Percentiles rank a stretch among this genome's conserved stretches.
These are phyloP conservation scores for Drosophila biarmipes DNA, from an alignment of 1,140 invertebrate species.

Conservation along the genomic window DNA sequence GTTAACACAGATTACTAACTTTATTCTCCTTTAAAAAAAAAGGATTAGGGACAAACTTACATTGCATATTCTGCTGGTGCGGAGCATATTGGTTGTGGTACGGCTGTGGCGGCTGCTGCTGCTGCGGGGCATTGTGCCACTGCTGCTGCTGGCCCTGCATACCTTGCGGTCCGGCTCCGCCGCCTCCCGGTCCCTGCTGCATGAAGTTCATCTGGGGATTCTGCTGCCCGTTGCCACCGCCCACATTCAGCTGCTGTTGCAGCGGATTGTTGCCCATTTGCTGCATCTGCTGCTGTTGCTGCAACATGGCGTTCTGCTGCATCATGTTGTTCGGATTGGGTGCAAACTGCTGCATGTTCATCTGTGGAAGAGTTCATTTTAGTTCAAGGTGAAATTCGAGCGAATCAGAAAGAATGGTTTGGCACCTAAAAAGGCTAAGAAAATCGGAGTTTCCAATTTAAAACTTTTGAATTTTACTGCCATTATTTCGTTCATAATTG, in stretches of 20 bases:
- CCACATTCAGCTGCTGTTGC: slow-evolving; percentile 71
- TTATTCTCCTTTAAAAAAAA: background rate
- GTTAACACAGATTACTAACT: background rate
- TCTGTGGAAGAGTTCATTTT: slow-evolving; percentile 25
- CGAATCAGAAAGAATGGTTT: background rate
- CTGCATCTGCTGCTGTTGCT: slow-evolving; percentile 75
- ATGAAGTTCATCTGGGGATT: slow-evolving; percentile 80
- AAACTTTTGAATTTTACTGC: background rate
- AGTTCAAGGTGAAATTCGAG: background rate
- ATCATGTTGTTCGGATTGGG: slow-evolving; percentile 78
- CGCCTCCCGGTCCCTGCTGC: slow-evolving; percentile 63
- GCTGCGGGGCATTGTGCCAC: slow-evolving; percentile 71
- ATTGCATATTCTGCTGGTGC: slow-evolving; percentile 73
- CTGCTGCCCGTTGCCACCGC: slow-evolving; percentile 68
- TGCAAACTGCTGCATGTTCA: slow-evolving; percentile 79
- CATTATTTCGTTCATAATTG: background rate
- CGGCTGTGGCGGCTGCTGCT: slow-evolving; percentile 70
- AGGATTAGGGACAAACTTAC: slow-evolving; percentile 18
- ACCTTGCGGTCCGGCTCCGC: slow-evolving; percentile 57
- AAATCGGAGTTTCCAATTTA: background rate
- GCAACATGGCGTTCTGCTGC: slow-evolving; percentile 70
- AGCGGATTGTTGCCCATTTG: slow-evolving; percentile 72
- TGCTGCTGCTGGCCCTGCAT: slow-evolving; percentile 64
- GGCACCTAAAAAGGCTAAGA: slow-evolving; percentile 4
- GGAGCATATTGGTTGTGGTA: slow-evolving; percentile 74